Evolutionary conservation across 2,797 vertebrate species (phyloP).

Genomic region (Thamnophis elegans): DNA sequence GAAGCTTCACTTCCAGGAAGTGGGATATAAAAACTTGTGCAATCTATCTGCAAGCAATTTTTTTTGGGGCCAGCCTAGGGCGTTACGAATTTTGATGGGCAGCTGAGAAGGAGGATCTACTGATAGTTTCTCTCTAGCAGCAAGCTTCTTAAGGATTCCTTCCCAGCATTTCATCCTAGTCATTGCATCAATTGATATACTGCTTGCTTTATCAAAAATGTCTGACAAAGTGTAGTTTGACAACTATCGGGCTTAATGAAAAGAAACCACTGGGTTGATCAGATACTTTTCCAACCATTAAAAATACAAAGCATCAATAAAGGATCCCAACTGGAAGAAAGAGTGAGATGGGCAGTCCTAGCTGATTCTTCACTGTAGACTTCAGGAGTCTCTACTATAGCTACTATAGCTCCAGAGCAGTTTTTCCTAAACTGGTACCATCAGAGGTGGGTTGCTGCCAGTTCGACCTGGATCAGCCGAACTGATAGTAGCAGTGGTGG

Average conservation of each 20-base stretch:
- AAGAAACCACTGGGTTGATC: neutral
- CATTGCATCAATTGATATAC: neutral
- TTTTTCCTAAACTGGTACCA: neutral
- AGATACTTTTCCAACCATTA: neutral
- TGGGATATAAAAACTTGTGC: neutral
- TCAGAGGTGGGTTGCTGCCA: neutral
- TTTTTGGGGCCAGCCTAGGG: neutral
- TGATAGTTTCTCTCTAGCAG: neutral
- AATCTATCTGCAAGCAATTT: neutral
- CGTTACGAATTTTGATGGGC: neutral
- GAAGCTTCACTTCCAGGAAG: neutral
- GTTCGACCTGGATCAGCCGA: too few relatives aligned
- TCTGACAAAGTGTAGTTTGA: neutral
- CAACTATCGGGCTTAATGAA: neutral
- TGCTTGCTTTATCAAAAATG: neutral
- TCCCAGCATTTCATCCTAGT: neutral
- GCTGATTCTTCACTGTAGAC: neutral
- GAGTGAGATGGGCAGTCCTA: neutral
- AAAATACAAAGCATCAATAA: neutral
- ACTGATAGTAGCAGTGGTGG: too few relatives aligned
- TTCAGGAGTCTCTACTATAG: neutral
- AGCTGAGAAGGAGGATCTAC: neutral
- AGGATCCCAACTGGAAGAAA: neutral
- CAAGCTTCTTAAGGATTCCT: neutral
- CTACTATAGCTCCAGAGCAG: neutral